phyloP scores from a whole-genome alignment of 53 echinoderm and acorn worm genomes.

The Stichopus horrens region DNA sequence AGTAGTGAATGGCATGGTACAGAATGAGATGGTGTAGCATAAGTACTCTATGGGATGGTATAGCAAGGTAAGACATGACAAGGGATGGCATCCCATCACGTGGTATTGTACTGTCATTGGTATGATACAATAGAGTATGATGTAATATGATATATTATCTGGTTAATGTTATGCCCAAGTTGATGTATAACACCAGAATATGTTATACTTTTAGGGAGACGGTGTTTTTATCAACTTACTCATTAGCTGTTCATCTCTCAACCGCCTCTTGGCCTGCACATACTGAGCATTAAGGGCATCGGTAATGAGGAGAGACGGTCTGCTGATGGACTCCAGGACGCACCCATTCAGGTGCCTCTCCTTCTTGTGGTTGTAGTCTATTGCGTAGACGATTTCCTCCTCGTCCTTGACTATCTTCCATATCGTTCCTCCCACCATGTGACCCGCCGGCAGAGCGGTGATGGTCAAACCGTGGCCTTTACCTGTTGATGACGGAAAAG shows the following conservation, averaged over 20 bases:
- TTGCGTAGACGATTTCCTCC: constrained; percentile 93
- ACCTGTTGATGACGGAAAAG: constrained; percentile 46
- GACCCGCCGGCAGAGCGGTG: constrained; percentile 91
- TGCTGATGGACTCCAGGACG: constrained; percentile 79
- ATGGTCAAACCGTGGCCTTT: constrained; percentile 97
- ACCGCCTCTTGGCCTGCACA: constrained; percentile 81
- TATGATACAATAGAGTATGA: too few species aligned
- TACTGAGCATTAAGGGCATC: constrained; percentile 96
- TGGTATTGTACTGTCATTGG: too few species aligned
- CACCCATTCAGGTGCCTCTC: constrained; percentile 96
- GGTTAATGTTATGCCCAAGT: too few species aligned
- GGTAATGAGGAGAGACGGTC: constrained; percentile 95
- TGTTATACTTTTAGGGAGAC: too few species aligned
- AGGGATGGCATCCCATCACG: too few species aligned
- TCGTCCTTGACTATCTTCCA: constrained; percentile 99
- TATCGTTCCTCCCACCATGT: constrained; percentile 98
- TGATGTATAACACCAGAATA: too few species aligned
- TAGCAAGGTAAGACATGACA: too few species aligned
- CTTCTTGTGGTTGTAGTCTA: constrained; percentile 99
- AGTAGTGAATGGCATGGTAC: too few species aligned
- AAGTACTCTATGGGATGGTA: too few species aligned
- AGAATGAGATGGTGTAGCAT: too few species aligned
- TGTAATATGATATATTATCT: too few species aligned
- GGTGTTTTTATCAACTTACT: constrained; percentile 58
- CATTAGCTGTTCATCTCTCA: constrained; percentile 95